Percentiles rank a stretch among this genome's conserved stretches.
These are phyloP conservation scores for Clunio marinus DNA, from an alignment of 2,888 invertebrate genomes.

Conservation along the genomic window DNA sequence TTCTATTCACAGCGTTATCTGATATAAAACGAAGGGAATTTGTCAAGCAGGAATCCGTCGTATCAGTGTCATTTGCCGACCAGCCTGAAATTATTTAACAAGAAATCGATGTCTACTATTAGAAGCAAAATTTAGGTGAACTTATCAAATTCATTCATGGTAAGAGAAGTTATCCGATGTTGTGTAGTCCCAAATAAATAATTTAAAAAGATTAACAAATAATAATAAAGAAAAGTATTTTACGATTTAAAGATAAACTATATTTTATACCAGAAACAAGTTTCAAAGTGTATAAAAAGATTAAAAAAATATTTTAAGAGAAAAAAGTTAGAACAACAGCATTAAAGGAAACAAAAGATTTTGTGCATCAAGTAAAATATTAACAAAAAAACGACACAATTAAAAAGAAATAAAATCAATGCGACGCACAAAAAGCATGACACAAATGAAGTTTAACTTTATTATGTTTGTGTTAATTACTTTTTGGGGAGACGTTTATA, in stretches of 20 bases:
- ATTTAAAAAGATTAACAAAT: too few relatives aligned
- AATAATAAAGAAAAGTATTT: not conserved
- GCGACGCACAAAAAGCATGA: not conserved
- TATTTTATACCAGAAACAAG: conserved; percentile 10
- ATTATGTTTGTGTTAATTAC: not conserved
- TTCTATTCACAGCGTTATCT: not conserved
- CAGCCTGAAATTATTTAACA: conserved; percentile 42
- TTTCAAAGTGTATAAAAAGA: not conserved
- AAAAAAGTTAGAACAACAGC: not conserved
- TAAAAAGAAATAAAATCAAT: not conserved
- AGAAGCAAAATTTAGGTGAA: conserved; percentile 22
- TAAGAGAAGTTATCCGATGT: too few relatives aligned
- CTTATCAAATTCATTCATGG: conserved; percentile 10
- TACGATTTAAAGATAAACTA: not conserved
- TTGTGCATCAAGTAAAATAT: not conserved
- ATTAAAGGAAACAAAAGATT: not conserved
- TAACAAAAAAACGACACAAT: not conserved
- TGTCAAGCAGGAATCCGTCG: conserved; percentile 51
- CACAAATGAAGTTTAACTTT: not conserved
- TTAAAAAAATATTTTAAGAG: not conserved
- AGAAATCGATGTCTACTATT: conserved; percentile 21
- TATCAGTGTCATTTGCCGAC: conserved; percentile 52
- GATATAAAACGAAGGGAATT: conserved; percentile 48
- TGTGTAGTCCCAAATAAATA: too few relatives aligned
- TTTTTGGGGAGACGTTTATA: not conserved